Percentiles rank a stretch among this genome's conserved stretches.
Evolutionary conservation across 2,113 vertebrate species (phyloP).

Genomic region (Phycodurus eques): DNA sequence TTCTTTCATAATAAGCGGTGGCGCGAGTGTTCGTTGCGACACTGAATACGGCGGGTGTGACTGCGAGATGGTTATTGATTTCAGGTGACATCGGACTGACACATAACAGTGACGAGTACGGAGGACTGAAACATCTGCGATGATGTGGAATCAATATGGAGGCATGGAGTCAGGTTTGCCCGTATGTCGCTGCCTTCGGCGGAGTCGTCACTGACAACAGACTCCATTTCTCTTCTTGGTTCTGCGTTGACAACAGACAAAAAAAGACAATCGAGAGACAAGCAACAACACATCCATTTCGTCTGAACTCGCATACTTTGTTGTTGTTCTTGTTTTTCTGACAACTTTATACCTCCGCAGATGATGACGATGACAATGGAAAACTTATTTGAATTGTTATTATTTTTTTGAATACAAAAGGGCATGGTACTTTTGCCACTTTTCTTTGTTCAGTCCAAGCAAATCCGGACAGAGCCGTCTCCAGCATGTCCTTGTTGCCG

Average conservation of each 20-base stretch:
- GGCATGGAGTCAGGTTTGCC: constrained; percentile 15
- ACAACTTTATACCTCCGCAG: too few species aligned
- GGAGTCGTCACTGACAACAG: constrained; percentile 6
- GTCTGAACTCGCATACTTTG: constrained; percentile 49
- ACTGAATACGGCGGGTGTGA: not conserved
- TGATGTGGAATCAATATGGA: constrained; percentile 40
- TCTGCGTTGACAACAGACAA: constrained; percentile 6
- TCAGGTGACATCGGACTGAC: constrained; percentile 41
- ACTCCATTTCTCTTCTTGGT: not conserved
- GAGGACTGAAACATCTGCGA: constrained; percentile 14
- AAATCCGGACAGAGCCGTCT: not conserved
- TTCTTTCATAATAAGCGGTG: constrained; percentile 14
- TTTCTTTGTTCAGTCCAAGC: too few species aligned
- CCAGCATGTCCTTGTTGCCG: constrained; percentile 24
- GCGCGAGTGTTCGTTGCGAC: not conserved
- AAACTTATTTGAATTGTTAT: too few species aligned
- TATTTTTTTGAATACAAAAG: too few species aligned
- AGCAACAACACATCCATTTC: constrained; percentile 47
- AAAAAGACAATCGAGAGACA: constrained; percentile 40
- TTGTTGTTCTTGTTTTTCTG: constrained; percentile 11
- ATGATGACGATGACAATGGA: too few species aligned
- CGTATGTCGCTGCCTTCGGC: constrained; percentile 22
- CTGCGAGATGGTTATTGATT: constrained; percentile 53
- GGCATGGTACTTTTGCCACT: not conserved
- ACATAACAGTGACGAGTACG: constrained; percentile 29